A percentile compares a stretch with the other conserved stretches of the same genome.
Conservation (phyloP, 2,113 vertebrate genomes). For the Ornithorhynchus anatinus region DNA sequence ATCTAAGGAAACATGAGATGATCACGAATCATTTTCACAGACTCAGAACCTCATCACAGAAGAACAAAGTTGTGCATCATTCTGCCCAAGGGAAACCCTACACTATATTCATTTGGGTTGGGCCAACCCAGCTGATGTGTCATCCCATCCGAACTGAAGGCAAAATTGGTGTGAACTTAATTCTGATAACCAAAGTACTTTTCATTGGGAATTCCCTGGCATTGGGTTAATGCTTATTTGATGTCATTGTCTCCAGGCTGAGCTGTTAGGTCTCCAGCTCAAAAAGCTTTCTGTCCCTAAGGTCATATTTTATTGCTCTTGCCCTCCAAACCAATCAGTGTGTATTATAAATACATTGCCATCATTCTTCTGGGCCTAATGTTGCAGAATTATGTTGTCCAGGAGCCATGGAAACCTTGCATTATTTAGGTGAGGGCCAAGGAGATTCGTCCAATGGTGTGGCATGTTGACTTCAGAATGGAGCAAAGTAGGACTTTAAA, state of each 20-base stretch:
- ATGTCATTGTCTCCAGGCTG: conserved; percentile 27
- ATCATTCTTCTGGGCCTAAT: conserved; percentile 5
- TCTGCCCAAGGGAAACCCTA: too few species aligned
- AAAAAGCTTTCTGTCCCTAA: conserved; percentile 40
- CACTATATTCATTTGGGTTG: too few species aligned
- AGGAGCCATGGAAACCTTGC: background rate
- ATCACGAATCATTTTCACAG: too few species aligned
- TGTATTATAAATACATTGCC: conserved; percentile 35
- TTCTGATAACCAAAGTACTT: too few species aligned
- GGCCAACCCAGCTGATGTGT: too few species aligned
- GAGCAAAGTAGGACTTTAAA: too few species aligned
- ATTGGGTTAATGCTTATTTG: conserved; percentile 28
- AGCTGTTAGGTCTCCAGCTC: conserved; percentile 35
- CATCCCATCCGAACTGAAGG: too few species aligned
- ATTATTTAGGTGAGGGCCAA: conserved; percentile 22
- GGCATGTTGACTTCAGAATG: background rate
- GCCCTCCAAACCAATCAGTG: conserved; percentile 27
- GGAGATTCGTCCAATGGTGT: conserved; percentile 5
- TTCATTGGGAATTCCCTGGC: conserved; percentile 12
- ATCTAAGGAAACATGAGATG: too few species aligned
- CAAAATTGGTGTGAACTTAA: too few species aligned
- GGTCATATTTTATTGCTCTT: conserved; percentile 45
- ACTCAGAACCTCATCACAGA: too few species aligned
- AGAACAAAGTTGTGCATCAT: too few species aligned
- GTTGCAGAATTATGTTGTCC: conserved; percentile 17